Base-by-base conservation (phyloP, 1,140 invertebrate species). In the Drosophila trapezifrons region DNA sequence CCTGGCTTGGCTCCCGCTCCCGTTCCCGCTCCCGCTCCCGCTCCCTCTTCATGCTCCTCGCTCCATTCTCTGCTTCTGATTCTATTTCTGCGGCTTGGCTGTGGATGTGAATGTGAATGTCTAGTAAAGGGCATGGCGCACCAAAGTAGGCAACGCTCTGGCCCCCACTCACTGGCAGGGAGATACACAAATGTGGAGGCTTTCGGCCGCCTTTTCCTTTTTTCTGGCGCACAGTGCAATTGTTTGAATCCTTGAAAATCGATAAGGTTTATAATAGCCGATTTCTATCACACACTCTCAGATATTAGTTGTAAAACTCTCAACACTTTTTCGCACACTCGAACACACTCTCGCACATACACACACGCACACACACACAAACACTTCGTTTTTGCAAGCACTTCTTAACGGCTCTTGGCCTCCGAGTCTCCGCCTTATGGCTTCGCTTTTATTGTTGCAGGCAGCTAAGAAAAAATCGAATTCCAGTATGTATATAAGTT, bases 401-500 rank as follows among this genome's bases (percentile, higher is more conserved):
- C 18, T 35, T 47, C 40, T 67, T 35, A 29, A 42, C 43, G 20
- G 51, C 51, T 38, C 27, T 32, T 20, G 20, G 15, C 20, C 20
- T 13, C 42, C 6, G 35, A 29, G 17, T 51, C 58, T 37, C 38
- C 54, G 52, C 18, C 13, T 42, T 37, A 57, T 72, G 54, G 27
- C 46, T 70, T 17, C 43, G 37, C 20, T 70, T 47, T 71, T 40
- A n/a, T 52, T 46, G 43, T 51, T 55, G 46, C 40, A 67, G 73
- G 56, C 54, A 78, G 37, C 45, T 75, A 17, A 76, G 73, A 79
- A 87, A 86, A 80, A 73, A 81, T 80, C 79, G 63, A 86, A 81
- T 59, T 85, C 66, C 45, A 59, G 81, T 85, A 81, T 91, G 89
- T 90, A 90, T 82, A 90, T 72, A 82, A 71, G 54, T 73, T 75